Evolutionary conservation across 2,888 invertebrate genomes (phyloP), one percentile per base, ranked within the genome.

Genomic region (Perdita meconis): DNA sequence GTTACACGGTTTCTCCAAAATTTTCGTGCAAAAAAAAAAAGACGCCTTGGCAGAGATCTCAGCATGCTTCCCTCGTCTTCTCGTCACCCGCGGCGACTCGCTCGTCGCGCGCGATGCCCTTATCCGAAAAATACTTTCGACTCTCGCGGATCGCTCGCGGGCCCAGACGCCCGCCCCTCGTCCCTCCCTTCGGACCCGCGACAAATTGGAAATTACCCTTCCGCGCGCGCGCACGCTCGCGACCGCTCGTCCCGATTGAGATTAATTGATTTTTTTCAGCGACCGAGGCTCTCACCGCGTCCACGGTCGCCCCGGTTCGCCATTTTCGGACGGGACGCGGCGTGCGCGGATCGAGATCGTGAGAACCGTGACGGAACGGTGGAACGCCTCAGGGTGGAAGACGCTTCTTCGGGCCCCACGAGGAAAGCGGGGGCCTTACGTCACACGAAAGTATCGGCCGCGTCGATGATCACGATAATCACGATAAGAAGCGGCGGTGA

Each of bases 201-300:
- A 90, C 91, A 89, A 91, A 91, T 91, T 90, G 90, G 83, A 91
- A 91, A 91, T 91, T 91, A 89, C 88, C 86, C 84, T 83, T 57
- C 64, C 75, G 83, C 77, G 72, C 64, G 57, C 78, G 47, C 81
- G 57, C 47, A 16, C 6, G 44, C 44, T 8, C 79, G 26, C 83
- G 78, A 53, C 78, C 76, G 30, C 30, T 4, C 30, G 57, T 74
- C 75, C 71, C 81, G 83, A 87, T 87, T 87, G 87, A 87, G 86
- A 87, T 87, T 87, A 87, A 87, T 87, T 87, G 86, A 86, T 87
- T 87, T 86, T n/a, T 87, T 87, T 84, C 78, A 64, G 70, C 71
- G 59, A n/a, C 44, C 19, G 66, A n/a, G n/a, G 68, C 81, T 75
- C 82, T 81, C 82, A 75, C 78, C 71, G 78, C 63, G 38, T 38